Base-by-base conservation (phyloP, 1,140 invertebrate species). In the Venturia canescens region DNA sequence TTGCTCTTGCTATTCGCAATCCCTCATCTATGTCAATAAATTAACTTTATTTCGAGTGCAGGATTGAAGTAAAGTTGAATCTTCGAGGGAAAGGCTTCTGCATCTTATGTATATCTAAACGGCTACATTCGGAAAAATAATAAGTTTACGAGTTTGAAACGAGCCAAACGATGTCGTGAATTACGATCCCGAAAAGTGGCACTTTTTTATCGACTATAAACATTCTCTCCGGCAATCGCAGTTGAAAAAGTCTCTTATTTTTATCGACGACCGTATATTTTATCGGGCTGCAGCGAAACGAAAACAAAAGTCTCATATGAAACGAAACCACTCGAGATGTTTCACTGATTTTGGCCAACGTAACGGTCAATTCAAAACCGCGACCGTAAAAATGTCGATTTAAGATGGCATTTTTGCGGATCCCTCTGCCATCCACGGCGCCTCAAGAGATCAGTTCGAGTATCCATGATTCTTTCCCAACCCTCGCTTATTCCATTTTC, bases 211-310 rank as follows among this genome's bases (percentile, higher is more conserved):
- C 67, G 67, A 31, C 67, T 13, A 70, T 70, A 34, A 34, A 31
- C 3, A 34, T 31, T 72, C 21, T 21, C 23, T 57, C 31, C 23
- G 26, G 18, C 71, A 74, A 53, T 57, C 44, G 48, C 23, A 15
- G 71, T 72, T 72, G 23, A 23, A 48, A 74, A 57, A 74, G 5
- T 74, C 21, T 26, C 71, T 53, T 74, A 74, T 53, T 74, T 74
- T 74, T 74, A 74, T 74, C 71, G 71, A 57, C 48, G 48, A 16
- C 71, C 71, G 7, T 74, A 74, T 74, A 74, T 74, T 74, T 74
- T 57, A 74, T 74, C 71, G 71, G 29, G 71, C 21, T 57, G 71
- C 48, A 57, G 23, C 27, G 71, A 53, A 74, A 16, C 18, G 27
- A 57, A 74, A 26, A 44, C 48, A 26, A 74, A 74, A 16, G 26